These are phyloP conservation scores for Eupithecia tripunctaria DNA, from an alignment of 2,888 invertebrate species.

Conservation along the genomic window DNA sequence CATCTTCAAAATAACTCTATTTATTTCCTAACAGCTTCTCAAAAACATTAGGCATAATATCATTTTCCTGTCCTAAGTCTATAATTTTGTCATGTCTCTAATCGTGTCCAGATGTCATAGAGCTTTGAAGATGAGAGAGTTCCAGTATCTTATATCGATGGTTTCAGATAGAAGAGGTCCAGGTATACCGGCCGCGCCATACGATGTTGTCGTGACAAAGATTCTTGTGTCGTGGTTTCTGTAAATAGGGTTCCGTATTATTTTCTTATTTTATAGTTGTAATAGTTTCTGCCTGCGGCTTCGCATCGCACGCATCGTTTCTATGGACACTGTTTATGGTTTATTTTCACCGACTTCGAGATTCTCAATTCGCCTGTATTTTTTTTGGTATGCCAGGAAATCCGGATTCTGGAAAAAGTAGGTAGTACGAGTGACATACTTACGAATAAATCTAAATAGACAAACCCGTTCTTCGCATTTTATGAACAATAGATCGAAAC, in stretches of 20 bases:
- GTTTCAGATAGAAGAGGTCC: constrained; percentile 43
- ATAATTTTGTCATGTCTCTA: constrained; percentile 64
- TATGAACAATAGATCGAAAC: not conserved
- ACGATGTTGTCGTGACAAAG: constrained; percentile 60
- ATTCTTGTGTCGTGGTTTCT: constrained; percentile 48
- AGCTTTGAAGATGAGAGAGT: constrained; percentile 37
- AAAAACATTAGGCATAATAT: constrained; percentile 59
- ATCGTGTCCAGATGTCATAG: constrained; percentile 48
- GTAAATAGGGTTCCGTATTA: constrained; percentile 45
- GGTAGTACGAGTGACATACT: too few relatives aligned
- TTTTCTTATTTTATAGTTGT: constrained; percentile 7
- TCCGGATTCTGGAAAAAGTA: too few relatives aligned
- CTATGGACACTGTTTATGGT: too few relatives aligned
- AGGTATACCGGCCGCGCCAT: constrained; percentile 64
- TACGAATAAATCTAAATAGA: too few relatives aligned
- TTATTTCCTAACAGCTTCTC: constrained; percentile 57
- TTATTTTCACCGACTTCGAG: too few relatives aligned
- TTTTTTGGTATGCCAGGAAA: too few relatives aligned
- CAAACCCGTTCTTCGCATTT: not conserved
- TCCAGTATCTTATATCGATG: not conserved
- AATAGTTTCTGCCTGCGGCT: too few relatives aligned
- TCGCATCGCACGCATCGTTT: too few relatives aligned
- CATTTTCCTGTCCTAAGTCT: constrained; percentile 63
- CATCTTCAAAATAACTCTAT: constrained; percentile 54
- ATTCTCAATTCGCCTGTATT: too few relatives aligned